phyloP scores from a whole-genome alignment of 1,140 invertebrate genomes.

The Nebria ingens region DNA sequence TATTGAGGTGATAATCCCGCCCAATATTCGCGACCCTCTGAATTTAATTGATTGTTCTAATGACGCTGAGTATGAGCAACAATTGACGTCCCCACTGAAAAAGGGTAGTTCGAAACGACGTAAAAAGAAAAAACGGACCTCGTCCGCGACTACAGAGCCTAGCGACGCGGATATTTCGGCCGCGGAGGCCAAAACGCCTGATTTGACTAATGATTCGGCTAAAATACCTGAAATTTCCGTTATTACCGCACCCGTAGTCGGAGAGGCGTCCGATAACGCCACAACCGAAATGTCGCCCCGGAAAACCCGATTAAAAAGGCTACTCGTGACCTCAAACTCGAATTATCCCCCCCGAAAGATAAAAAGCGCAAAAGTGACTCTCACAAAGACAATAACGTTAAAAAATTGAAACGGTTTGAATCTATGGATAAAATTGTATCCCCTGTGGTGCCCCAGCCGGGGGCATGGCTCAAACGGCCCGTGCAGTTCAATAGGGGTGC shows the following conservation, averaged over 20 bases:
- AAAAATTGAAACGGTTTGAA: conserved; percentile 54
- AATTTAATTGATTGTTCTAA: conserved; percentile 75
- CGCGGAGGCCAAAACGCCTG: conserved; percentile 30
- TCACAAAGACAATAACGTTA: conserved; percentile 35
- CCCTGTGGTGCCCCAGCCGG: conserved; percentile 80
- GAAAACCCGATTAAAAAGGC: conserved; percentile 13
- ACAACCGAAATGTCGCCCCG: not conserved
- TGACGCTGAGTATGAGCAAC: conserved; percentile 67
- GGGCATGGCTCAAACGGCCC: conserved; percentile 54
- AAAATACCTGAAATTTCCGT: conserved; percentile 26
- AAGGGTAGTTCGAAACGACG: conserved; percentile 46
- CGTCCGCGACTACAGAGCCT: conserved; percentile 41
- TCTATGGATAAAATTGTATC: conserved; percentile 84
- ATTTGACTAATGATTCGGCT: conserved; percentile 27
- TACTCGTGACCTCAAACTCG: conserved; percentile 22
- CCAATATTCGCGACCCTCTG: conserved; percentile 83
- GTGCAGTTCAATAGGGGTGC: conserved; percentile 23
- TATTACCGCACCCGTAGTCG: not conserved
- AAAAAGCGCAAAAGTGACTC: conserved; percentile 23
- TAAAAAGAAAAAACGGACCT: conserved; percentile 43
- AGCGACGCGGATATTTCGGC: conserved; percentile 28
- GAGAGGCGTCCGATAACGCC: conserved; percentile 11
- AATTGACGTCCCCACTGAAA: conserved; percentile 52
- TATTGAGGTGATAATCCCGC: conserved; percentile 85
- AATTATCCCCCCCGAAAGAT: conserved; percentile 24